A percentile compares a stretch with the other conserved stretches of the same genome.
These are phyloP conservation scores for Chloropsis hardwickii DNA, from an alignment of 2,113 vertebrate genomes.

Conservation along the genomic window DNA sequence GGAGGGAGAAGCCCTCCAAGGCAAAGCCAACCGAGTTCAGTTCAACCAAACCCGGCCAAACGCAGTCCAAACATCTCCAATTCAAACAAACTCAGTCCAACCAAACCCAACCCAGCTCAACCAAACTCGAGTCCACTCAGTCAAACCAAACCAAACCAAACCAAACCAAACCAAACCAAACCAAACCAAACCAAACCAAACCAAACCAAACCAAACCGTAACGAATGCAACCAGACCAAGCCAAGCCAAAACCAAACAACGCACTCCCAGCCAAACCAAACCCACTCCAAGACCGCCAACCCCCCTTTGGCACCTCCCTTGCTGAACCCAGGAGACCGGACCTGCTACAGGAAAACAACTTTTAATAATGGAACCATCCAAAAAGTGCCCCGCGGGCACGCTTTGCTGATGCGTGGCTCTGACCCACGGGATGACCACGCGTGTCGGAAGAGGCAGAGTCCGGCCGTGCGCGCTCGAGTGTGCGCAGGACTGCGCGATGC, in stretches of 20 bases:
- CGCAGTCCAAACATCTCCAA: background rate
- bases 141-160: background rate
- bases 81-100: background rate
- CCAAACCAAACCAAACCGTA: background rate
- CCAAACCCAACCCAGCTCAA: background rate
- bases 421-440: background rate
- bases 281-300: background rate
- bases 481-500: background rate
- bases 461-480: background rate
- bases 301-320: accelerated
- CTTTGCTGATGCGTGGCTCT: background rate
- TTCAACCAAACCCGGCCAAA: background rate
- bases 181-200: background rate
- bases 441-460: background rate
- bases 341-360: background rate
- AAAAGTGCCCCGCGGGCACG: background rate
- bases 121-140: background rate
- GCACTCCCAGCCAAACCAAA: background rate
- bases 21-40: background rate
- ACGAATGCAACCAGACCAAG: background rate
- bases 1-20: background rate
- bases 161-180: background rate
- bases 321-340: background rate
- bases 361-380: background rate
- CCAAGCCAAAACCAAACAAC: background rate